These are phyloP conservation scores for Eptesicus fuscus DNA, from an alignment of 2,113 vertebrate species.

Conservation along the genomic window DNA sequence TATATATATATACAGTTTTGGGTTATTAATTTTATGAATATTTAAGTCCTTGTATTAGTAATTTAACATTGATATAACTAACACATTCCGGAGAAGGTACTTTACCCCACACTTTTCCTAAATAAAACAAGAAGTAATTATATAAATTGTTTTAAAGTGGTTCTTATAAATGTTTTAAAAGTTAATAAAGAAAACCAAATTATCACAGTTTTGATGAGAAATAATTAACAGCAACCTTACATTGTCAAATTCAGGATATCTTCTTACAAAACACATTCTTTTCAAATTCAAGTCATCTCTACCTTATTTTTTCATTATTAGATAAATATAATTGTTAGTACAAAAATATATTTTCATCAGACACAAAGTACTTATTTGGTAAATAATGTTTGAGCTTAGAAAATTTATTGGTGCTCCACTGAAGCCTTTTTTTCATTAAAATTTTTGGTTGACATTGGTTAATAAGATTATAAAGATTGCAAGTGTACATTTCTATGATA, in stretches of 20 bases:
- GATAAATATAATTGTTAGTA: background rate
- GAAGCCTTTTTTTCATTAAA: background rate
- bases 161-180: background rate
- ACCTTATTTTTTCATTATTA: background rate
- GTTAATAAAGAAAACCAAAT: background rate
- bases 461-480: background rate
- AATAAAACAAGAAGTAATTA: slow-evolving; percentile 28
- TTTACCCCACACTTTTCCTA: background rate
- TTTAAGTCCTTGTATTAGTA: background rate
- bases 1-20: no score
- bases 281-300: background rate
- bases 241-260: background rate
- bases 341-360: background rate
- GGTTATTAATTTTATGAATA: no score
- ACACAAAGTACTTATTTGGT: background rate
- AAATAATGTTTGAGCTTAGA: background rate
- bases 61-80: slow-evolving; percentile 3
- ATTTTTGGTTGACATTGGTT: background rate
- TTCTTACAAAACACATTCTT: background rate
- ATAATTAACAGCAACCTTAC: background rate
- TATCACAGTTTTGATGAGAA: background rate
- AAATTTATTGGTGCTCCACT: background rate
- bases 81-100: background rate
- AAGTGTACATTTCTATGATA: background rate
- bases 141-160: background rate